These are phyloP conservation scores for Protonemura montana DNA, from an alignment of 2,888 invertebrate species.

Conservation along the genomic window DNA sequence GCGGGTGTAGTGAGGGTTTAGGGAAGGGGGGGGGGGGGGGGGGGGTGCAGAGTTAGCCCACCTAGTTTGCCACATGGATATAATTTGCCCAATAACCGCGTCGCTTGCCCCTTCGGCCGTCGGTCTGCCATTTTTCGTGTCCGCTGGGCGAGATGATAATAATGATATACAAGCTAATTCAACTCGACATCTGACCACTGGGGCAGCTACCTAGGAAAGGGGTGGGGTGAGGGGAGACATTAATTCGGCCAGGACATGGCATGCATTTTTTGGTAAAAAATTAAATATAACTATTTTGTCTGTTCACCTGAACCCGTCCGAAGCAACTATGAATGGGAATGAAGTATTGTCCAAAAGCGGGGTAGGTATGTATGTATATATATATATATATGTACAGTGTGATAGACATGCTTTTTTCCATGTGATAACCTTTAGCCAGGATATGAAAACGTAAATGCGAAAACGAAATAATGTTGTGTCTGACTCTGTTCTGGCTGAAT, in stretches of 20 bases:
- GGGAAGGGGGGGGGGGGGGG: not conserved
- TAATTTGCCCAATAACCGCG: conserved; percentile 37
- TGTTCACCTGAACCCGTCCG: not conserved
- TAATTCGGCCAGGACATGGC: not conserved
- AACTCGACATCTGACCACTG: not conserved
- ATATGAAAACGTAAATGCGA: not conserved
- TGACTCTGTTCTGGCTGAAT: not conserved
- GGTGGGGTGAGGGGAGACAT: not conserved
- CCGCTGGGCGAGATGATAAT: conserved; percentile 17
- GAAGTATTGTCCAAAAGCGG: not conserved
- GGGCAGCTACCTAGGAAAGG: not conserved
- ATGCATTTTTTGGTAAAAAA: not conserved
- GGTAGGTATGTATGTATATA: too few species aligned
- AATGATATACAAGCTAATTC: conserved; percentile 23
- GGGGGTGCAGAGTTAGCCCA: conserved; percentile 39
- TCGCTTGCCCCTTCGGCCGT: not conserved
- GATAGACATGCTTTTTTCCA: not conserved
- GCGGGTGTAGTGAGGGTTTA: not conserved
- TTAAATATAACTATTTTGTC: not conserved
- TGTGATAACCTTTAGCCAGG: not conserved
- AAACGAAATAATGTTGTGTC: not conserved
- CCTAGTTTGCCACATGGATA: not conserved
- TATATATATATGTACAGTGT: not conserved
- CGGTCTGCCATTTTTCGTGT: conserved; percentile 8
- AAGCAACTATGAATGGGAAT: not conserved